Base-by-base conservation (phyloP, 2,797 vertebrate genomes). In the Borostomias antarcticus region DNA sequence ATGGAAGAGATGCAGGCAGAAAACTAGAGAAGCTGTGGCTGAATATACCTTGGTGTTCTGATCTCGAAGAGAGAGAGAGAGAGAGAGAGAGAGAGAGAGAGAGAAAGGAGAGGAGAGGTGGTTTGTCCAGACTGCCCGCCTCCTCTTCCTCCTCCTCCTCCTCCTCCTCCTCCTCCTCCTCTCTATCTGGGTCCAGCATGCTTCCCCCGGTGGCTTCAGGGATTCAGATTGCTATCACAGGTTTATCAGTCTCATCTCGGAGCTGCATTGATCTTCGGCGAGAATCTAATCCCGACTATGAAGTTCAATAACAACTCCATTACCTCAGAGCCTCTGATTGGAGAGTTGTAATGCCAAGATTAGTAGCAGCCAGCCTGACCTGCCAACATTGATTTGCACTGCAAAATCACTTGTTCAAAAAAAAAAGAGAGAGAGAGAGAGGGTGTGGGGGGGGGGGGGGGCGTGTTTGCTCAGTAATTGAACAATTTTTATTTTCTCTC, bases 251-350 rank as follows among this genome's bases (percentile, higher is more conserved):
- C 95, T 95, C 95, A 97, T 97, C 95, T 96, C 94, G 92, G 94
- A 86, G 91, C 93, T 85, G 94, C 95, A 97, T 97, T 97, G 95
- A 97, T 97, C 95, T 96, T 94, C 92, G 90, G 94, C 92, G 92
- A 94, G 95, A 96, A 97, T 97, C 95, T 96, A 96, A 97, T 97
- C 95, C 95, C 93, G 94, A 95, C 95, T 96, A 97, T 96, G 95
- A 97, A 96, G 95, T 96, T 96, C 95, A 96, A 97, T 96, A 97
- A 97, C 95, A 95, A 96, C 95, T 96, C 95, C 94, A 97, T 97
- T 97, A 97, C 95, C 95, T 95, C 94, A 88, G 93, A 91, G 89
- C 91, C 92, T 94, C 95, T 96, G 95, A 97, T 97, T 97, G 95
- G 95, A 94, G 94, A 94, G 89, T 93, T 95, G 92, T 97, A 96